phyloP scores from a whole-genome alignment of 1,140 invertebrate species.

The Pseudomyrmex pallidus region DNA sequence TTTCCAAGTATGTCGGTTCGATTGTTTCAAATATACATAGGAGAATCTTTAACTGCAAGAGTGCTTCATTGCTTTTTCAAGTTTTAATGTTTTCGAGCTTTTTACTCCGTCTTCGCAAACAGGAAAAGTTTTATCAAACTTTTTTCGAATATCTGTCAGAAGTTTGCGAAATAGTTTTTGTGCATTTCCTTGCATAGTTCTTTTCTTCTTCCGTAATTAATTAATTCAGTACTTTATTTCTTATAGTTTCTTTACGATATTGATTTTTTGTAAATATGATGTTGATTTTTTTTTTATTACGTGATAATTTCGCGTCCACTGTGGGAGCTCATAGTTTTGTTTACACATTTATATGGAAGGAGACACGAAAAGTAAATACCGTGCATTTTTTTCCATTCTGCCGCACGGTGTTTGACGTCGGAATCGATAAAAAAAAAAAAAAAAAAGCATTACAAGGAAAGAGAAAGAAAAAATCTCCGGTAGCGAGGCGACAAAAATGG shows the following conservation, averaged over 20 bases:
- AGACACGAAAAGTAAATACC: not conserved
- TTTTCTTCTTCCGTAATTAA: not conserved
- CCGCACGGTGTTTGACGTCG: not conserved
- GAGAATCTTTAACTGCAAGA: not conserved
- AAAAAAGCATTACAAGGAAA: not conserved
- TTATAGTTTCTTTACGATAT: not conserved
- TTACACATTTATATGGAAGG: not conserved
- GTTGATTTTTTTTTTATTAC: not conserved
- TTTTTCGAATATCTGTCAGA: not conserved
- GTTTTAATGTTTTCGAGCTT: not conserved
- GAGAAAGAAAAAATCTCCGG: conserved; percentile 22
- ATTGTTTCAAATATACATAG: not conserved
- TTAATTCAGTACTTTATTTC: not conserved
- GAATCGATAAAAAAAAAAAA: conserved; percentile 30
- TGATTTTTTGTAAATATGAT: too few relatives aligned
- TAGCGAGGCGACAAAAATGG: conserved; percentile 12
- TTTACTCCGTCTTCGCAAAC: not conserved
- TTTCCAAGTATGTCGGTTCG: not conserved
- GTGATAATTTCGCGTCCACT: not conserved
- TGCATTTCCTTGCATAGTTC: not conserved
- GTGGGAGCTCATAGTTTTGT: not conserved
- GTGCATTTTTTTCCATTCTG: not conserved
- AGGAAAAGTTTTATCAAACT: not conserved
- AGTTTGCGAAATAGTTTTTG: not conserved
- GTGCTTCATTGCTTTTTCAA: not conserved